Evolutionary conservation across 2,888 invertebrate species (phyloP), one percentile per base, ranked within the genome.

Genomic region (Quadroppia sp.): DNA sequence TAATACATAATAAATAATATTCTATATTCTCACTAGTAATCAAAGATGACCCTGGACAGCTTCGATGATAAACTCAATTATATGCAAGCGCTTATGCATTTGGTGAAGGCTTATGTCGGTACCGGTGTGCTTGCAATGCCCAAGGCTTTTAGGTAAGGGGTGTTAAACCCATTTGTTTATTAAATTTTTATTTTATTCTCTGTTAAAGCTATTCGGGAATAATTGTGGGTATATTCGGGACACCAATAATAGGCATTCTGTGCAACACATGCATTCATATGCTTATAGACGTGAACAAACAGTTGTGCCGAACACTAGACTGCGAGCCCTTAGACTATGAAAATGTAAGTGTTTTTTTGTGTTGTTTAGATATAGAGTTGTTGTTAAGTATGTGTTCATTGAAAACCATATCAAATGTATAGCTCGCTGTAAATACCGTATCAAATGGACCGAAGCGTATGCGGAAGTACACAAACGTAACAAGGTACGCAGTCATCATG

Each of bases 121-220:
- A 72, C 72, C 2, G 72, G 72, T 3, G 67, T 72, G 6, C 20
- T 72, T 17, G 69, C 72, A 1, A 72, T 72, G 72, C 72, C 72
- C 13, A 72, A 72, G 23, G 72, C 72, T 17, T 72, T 72, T 15
- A 45, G 45, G 45, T 45, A 36, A n/a, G n/a, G n/a, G n/a, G n/a
- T n/a, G n/a, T n/a, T n/a, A n/a, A n/a, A n/a, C n/a, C n/a, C n/a
- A n/a, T n/a, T n/a, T n/a, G n/a, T n/a, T n/a, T n/a, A n/a, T n/a
- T n/a, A n/a, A n/a, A n/a, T n/a, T n/a, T n/a, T n/a, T n/a, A n/a
- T n/a, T n/a, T n/a, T n/a, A n/a, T n/a, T n/a, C n/a, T n/a, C n/a
- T n/a, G n/a, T n/a, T n/a, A n/a, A n/a, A n/a, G 13, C 36, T 36
- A 36, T 36, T 36, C 36, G 6, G 71, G 71, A 17, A 56, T 30